Evolutionary conservation across 2,797 vertebrate species (phyloP).

Genomic region (Sebastes dallii): DNA sequence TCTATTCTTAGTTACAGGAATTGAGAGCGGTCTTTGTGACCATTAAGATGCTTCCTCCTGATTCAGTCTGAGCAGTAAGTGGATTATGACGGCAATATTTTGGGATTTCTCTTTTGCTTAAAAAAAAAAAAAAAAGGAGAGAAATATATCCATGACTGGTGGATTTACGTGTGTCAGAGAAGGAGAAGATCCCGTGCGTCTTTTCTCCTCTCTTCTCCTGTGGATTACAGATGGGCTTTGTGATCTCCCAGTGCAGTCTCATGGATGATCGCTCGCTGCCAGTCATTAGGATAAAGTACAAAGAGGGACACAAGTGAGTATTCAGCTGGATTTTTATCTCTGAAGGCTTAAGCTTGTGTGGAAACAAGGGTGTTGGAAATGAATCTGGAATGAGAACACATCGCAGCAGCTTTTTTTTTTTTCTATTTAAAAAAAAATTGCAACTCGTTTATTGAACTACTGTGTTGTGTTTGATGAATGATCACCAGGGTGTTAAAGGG

Average conservation of each 20-base stretch:
- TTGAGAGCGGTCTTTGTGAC: constrained; percentile 50
- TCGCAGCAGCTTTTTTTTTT: constrained; percentile 21
- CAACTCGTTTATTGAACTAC: constrained; percentile 36
- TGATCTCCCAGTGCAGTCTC: constrained; percentile 63
- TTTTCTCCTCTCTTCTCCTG: constrained; percentile 51
- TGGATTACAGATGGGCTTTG: constrained; percentile 82
- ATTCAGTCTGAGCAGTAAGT: constrained; percentile 69
- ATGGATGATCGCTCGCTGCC: constrained; percentile 70
- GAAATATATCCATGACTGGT: constrained; percentile 43
- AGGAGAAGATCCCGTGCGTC: constrained; percentile 49
- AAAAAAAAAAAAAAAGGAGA: constrained; percentile 29
- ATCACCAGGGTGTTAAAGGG: constrained; percentile 23
- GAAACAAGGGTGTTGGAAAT: constrained; percentile 46
- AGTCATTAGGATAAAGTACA: constrained; percentile 75
- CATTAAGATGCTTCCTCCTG: constrained; percentile 48
- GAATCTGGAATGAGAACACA: constrained; percentile 52
- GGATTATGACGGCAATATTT: constrained; percentile 76
- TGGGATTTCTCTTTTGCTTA: constrained; percentile 68
- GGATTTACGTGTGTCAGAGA: constrained; percentile 72
- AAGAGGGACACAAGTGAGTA: constrained; percentile 79
- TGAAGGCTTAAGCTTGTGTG: constrained; percentile 45
- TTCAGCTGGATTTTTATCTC: constrained; percentile 60
- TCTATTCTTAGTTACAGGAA: constrained; percentile 54
- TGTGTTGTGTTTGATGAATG: constrained; percentile 34
- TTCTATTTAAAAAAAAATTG: constrained; percentile 14